Evolutionary conservation across 2,797 vertebrate species (phyloP).

Genomic region (Gallinago stenura): DNA sequence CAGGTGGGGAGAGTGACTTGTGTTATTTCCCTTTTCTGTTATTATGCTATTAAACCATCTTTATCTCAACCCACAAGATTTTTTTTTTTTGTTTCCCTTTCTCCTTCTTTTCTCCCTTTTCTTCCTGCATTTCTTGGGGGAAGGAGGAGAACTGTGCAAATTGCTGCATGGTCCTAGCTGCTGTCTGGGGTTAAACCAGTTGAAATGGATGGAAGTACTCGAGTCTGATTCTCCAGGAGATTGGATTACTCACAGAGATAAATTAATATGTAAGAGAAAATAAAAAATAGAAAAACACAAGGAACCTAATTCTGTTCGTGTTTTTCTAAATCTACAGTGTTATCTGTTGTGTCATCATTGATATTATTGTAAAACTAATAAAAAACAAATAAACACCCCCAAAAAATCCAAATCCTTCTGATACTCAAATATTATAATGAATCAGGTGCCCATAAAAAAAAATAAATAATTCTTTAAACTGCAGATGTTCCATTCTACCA

Average conservation of each 20-base stretch:
- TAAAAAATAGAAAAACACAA: not conserved
- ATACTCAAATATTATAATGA: not conserved
- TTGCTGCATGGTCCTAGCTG: not conserved
- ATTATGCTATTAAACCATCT: not conserved
- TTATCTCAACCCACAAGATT: not conserved
- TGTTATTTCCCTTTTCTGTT: not conserved
- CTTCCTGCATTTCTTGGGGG: not conserved
- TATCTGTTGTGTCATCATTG: not conserved
- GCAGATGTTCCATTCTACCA: not conserved
- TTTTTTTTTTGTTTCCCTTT: not conserved
- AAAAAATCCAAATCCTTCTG: not conserved
- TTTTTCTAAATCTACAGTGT: not conserved
- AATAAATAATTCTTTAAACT: not conserved
- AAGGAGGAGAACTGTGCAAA: not conserved
- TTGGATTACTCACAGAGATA: not conserved
- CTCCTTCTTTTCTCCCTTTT: not conserved
- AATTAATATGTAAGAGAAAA: not conserved
- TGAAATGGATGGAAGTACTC: not conserved
- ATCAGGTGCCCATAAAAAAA: not conserved
- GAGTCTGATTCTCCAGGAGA: not conserved
- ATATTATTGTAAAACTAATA: not conserved
- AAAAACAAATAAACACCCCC: accelerated
- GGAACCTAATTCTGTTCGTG: accelerated
- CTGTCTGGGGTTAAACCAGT: not conserved
- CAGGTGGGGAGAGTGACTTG: not conserved